A percentile compares a stretch with the other conserved stretches of the same genome.
Conservation (phyloP, 2,888 invertebrate genomes). For the Bedellia somnulentella region DNA sequence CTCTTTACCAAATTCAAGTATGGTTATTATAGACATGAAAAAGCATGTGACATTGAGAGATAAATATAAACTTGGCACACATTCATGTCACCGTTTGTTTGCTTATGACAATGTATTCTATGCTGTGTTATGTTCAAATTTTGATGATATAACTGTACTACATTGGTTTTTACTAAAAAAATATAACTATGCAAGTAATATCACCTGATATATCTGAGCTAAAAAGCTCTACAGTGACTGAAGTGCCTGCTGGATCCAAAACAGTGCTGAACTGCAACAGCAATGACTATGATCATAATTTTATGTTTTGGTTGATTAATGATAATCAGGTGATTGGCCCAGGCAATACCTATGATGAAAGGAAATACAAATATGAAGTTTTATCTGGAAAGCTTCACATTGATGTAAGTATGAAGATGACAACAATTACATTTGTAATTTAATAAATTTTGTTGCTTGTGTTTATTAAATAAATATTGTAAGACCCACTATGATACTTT, state of each 20-base stretch:
- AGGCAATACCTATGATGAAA: slow-evolving; percentile 57
- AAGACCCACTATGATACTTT: no score
- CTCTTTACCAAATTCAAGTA: not conserved
- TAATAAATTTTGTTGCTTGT: not conserved
- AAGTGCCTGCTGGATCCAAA: slow-evolving; percentile 62
- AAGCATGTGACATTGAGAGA: slow-evolving; percentile 40
- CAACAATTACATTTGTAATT: no score
- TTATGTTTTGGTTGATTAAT: slow-evolving; percentile 67
- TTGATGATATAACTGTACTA: slow-evolving; percentile 29
- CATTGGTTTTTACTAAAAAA: slow-evolving; percentile 12
- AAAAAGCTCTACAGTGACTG: slow-evolving; percentile 31
- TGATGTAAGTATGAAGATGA: slow-evolving; percentile 61
- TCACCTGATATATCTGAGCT: slow-evolving; percentile 19
- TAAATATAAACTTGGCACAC: slow-evolving; percentile 56
- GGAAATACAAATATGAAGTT: slow-evolving; percentile 70
- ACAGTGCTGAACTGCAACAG: slow-evolving; percentile 65
- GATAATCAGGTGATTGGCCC: slow-evolving; percentile 62
- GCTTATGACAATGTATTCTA: slow-evolving; percentile 27
- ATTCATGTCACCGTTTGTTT: slow-evolving; percentile 30
- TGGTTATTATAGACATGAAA: slow-evolving; percentile 8
- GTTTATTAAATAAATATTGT: no score
- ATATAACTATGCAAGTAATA: slow-evolving; percentile 18
- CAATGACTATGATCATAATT: slow-evolving; percentile 66
- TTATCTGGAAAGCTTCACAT: slow-evolving; percentile 68
- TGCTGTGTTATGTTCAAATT: slow-evolving; percentile 14